Evolutionary conservation across 1,140 invertebrate genomes (phyloP), one percentile per base, ranked within the genome.

Genomic region (Gonatopus flavifemur): DNA sequence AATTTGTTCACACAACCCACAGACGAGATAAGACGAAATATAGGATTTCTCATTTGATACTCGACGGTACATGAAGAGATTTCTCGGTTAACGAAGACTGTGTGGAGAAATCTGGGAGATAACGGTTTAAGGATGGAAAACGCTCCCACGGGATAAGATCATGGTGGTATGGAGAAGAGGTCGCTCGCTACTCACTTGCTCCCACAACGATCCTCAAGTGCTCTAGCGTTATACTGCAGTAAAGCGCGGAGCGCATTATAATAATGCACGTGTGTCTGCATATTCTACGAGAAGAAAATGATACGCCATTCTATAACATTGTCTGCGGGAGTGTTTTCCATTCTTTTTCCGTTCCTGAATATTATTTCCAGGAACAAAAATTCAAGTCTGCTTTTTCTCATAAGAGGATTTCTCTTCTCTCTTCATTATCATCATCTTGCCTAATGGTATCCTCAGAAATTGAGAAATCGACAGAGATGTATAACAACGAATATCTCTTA

Each of bases 51-150:
- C n/a, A n/a, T n/a, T n/a, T n/a, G n/a, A n/a, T n/a, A n/a, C n/a
- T n/a, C n/a, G n/a, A 54, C 33, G 43, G 52, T 28, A 61, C n/a
- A 52, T 42, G 38, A 49, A n/a, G 57, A 53, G 49, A 53, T 46
- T 58, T 53, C 37, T 47, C 36, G 54, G 59, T 62, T 67, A 67
- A 67, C 64, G 57, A 65, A 67, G n/a, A n/a, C n/a, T 51, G 52
- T 48, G 56, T 51, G 48, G 46, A 53, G 55, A 43, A 60, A 62
- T 66, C 63, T 54, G 20, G 15, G 57, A 63, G 66, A 69, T 70
- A 71, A 67, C 66, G 52, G 58, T 42, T 45, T 46, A 49, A 46
- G 38, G 49, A 60, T 60, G 61, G 52, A 52, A 55, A 65, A 57
- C 49, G 59, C 55, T 60, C 59, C 51, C 38, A 35, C 15, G 57